A percentile compares a stretch with the other conserved stretches of the same genome.
phyloP scores from a whole-genome alignment of 2,888 invertebrate species.

The Ceriagrion tenellum region DNA sequence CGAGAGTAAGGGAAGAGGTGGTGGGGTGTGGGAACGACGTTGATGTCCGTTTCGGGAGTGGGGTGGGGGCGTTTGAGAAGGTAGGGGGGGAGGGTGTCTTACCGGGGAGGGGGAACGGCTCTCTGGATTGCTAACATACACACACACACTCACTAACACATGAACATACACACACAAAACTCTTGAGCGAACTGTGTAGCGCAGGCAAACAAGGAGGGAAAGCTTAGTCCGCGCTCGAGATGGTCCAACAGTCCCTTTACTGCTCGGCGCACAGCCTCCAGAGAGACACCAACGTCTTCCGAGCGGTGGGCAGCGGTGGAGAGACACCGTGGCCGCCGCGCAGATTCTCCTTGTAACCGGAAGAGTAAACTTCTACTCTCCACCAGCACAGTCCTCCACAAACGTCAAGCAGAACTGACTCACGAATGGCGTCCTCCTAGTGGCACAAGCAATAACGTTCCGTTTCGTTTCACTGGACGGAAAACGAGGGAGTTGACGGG shows the following conservation, averaged over 20 bases:
- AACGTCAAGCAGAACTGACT: too few species aligned
- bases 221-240: not conserved
- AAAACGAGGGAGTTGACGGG: not conserved
- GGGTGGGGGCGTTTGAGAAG: not conserved
- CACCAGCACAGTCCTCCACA: too few species aligned
- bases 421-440: too few species aligned
- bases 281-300: too few species aligned
- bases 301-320: too few species aligned
- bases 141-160: too few species aligned
- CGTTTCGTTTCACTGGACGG: not conserved
- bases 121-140: slow-evolving; percentile 38
- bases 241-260: not conserved
- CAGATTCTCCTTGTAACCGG: too few species aligned
- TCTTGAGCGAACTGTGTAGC: not conserved
- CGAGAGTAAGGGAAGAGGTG: slow-evolving; percentile 6
- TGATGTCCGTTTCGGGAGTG: slow-evolving; percentile 44
- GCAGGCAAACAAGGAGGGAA: not conserved
- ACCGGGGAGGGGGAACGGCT: not conserved
- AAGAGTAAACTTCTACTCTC: too few species aligned
- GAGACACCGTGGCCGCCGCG: too few species aligned
- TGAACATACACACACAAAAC: not conserved
- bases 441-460: too few species aligned
- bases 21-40: not conserved
- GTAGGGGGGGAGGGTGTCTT: not conserved
- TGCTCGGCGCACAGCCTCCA: not conserved